phyloP scores from a whole-genome alignment of 1,140 invertebrate species.

The Cydia pomonella region DNA sequence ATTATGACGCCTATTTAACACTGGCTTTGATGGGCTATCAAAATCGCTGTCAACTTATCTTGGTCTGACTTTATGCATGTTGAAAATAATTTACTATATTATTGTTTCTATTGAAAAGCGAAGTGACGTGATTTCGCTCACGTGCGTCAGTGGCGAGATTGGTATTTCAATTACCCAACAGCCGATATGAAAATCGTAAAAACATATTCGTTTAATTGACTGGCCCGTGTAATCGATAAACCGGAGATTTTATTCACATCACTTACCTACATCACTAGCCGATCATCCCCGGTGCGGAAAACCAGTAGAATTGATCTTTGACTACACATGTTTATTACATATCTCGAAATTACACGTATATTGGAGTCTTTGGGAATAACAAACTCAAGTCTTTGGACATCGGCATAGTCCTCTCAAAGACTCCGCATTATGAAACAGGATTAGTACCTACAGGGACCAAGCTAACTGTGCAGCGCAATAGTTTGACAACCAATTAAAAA shows the following conservation, averaged over 20 bases:
- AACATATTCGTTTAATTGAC: constrained; percentile 55
- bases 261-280: background rate
- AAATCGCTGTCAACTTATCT: no score
- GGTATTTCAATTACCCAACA: constrained; percentile 51
- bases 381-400: no score
- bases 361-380: no score
- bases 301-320: background rate
- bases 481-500: no score
- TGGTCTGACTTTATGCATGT: no score
- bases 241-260: constrained; percentile 11
- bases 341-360: no score
- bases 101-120: constrained; percentile 19
- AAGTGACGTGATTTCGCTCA: constrained; percentile 38
- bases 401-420: no score
- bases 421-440: no score
- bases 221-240: constrained; percentile 47
- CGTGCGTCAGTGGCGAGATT: constrained; percentile 59
- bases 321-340: background rate
- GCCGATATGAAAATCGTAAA: constrained; percentile 60
- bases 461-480: no score
- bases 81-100: background rate
- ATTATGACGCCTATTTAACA: no score
- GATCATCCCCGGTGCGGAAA: background rate
- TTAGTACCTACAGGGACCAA: no score
- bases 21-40: no score